phyloP scores from a whole-genome alignment of 2,888 invertebrate genomes.

The Neria commutata region DNA sequence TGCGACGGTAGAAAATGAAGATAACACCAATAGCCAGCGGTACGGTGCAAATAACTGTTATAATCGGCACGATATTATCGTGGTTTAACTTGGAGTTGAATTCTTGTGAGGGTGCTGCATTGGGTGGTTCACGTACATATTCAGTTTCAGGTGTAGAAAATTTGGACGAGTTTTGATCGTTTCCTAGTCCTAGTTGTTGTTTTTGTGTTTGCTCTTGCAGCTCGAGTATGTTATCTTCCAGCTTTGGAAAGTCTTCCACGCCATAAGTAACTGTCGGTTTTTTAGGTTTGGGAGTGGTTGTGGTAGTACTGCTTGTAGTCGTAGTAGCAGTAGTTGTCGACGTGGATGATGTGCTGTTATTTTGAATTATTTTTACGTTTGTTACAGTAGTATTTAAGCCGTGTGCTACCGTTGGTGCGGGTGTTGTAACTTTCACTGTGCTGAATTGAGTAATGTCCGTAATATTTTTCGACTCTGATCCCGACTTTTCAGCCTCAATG shows the following conservation, averaged over 20 bases:
- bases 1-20: constrained; percentile 71
- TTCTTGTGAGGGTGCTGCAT: constrained; percentile 51
- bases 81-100: constrained; percentile 59
- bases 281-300: constrained; percentile 60
- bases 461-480: too few species aligned
- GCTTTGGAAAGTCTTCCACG: constrained; percentile 56
- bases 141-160: constrained; percentile 23
- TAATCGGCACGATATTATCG: constrained; percentile 76
- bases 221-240: constrained; percentile 31
- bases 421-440: too few species aligned
- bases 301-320: constrained; percentile 47
- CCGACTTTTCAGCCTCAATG: too few species aligned
- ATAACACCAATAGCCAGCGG: constrained; percentile 71
- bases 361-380: too few species aligned
- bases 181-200: too few species aligned
- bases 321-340: constrained; percentile 40
- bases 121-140: constrained; percentile 38
- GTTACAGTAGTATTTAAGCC: too few species aligned
- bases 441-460: too few species aligned
- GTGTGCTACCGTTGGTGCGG: too few species aligned
- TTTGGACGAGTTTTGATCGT: constrained; percentile 18
- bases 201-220: background rate
- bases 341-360: constrained; percentile 13
- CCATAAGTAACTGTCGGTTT: constrained; percentile 65
- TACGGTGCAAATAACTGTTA: constrained; percentile 75